Conservation (phyloP, 2,888 invertebrate species). For the Drosophila affinis region DNA sequence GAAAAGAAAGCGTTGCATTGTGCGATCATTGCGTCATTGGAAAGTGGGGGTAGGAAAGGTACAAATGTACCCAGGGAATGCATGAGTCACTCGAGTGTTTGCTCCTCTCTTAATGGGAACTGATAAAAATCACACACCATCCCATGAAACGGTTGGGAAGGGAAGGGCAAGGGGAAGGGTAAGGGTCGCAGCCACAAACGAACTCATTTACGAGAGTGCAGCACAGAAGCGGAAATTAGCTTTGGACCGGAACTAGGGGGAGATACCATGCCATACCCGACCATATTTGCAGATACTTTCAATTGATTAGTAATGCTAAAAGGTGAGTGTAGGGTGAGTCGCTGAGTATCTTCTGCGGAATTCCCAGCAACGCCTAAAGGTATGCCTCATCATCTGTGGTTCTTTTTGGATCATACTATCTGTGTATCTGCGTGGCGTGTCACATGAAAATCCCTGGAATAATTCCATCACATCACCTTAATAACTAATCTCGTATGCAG, state of each 20-base stretch:
- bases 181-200: constrained; percentile 17
- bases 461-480: background rate
- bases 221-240: constrained; percentile 38
- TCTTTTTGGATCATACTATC: background rate
- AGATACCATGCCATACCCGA: background rate
- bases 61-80: background rate
- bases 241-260: constrained; percentile 40
- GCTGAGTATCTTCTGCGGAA: background rate
- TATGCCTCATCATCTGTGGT: background rate
- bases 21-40: background rate
- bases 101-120: constrained; percentile 55
- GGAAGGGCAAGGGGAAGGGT: too few species aligned
- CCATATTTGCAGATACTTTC: constrained; percentile 24
- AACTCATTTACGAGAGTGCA: constrained; percentile 20
- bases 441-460: background rate
- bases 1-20: constrained; percentile 1
- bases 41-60: background rate
- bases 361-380: background rate
- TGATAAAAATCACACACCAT: constrained; percentile 61
- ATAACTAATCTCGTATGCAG: constrained; percentile 5
- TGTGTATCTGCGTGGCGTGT: background rate
- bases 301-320: background rate
- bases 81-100: constrained; percentile 31
- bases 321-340: background rate
- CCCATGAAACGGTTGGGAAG: constrained; percentile 23